These are phyloP conservation scores for Megaceryle maxima DNA, from an alignment of 2,113 vertebrate species.

Conservation along the genomic window DNA sequence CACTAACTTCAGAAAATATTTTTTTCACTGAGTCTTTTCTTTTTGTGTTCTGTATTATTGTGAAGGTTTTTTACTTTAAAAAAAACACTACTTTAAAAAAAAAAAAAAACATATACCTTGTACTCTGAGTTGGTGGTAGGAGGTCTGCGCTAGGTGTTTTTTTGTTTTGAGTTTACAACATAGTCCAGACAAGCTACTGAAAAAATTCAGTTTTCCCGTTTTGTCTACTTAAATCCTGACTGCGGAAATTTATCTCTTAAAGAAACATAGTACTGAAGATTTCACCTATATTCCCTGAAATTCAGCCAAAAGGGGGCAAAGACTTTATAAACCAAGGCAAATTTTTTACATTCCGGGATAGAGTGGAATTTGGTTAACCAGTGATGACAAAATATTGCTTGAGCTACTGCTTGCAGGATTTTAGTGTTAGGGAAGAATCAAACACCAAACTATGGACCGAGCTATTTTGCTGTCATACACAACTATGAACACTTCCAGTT, in stretches of 20 bases:
- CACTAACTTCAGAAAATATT: background rate
- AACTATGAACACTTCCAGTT: background rate
- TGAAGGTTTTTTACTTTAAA: background rate
- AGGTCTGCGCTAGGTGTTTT: background rate
- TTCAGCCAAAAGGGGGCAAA: background rate
- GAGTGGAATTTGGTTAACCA: background rate
- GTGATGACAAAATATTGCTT: background rate
- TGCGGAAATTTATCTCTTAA: background rate
- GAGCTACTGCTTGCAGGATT: background rate
- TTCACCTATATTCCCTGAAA: background rate
- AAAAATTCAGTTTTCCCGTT: background rate
- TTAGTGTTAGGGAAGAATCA: background rate
- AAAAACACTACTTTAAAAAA: too few species aligned
- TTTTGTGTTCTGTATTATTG: background rate
- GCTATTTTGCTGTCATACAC: background rate
- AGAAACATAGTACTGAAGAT: background rate
- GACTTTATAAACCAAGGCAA: background rate
- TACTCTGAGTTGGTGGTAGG: background rate
- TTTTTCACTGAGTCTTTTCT: background rate
- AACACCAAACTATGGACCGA: background rate
- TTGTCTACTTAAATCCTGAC: background rate
- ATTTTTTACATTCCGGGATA: background rate
- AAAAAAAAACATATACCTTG: background rate
- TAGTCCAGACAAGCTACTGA: background rate
- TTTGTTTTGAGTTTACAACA: background rate